phyloP scores from a whole-genome alignment of 2,888 invertebrate genomes.

The Halictus quadricinctus region DNA sequence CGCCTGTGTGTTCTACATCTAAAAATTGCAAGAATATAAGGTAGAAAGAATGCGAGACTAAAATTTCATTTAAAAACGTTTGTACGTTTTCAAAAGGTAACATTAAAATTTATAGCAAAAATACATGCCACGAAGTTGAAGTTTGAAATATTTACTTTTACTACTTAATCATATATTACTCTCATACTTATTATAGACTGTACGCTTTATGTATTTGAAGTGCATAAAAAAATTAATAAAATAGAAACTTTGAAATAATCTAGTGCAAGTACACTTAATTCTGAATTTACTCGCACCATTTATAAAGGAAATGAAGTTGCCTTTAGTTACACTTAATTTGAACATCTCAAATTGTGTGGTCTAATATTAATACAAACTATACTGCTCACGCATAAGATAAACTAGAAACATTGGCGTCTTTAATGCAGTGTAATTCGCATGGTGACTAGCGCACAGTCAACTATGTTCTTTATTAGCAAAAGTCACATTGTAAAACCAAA shows the following conservation, averaged over 20 bases:
- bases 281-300: background rate
- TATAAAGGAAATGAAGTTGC: background rate
- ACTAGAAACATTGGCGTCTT: background rate
- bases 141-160: background rate
- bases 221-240: no score
- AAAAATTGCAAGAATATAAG: background rate
- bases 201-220: background rate
- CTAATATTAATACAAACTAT: background rate
- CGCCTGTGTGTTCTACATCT: background rate
- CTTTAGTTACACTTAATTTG: background rate
- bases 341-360: background rate
- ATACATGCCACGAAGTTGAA: background rate
- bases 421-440: background rate
- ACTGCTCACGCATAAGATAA: background rate
- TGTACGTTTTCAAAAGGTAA: background rate
- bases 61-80: no score
- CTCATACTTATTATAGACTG: background rate
- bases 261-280: background rate
- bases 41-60: no score
- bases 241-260: background rate
- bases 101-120: background rate
- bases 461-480: background rate
- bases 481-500: background rate
- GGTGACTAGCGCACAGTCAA: background rate
- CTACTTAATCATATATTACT: no score